A percentile compares a stretch with the other conserved stretches of the same genome.
Evolutionary conservation across 2,888 invertebrate genomes (phyloP).

Genomic region (Nomada hirtipes): DNA sequence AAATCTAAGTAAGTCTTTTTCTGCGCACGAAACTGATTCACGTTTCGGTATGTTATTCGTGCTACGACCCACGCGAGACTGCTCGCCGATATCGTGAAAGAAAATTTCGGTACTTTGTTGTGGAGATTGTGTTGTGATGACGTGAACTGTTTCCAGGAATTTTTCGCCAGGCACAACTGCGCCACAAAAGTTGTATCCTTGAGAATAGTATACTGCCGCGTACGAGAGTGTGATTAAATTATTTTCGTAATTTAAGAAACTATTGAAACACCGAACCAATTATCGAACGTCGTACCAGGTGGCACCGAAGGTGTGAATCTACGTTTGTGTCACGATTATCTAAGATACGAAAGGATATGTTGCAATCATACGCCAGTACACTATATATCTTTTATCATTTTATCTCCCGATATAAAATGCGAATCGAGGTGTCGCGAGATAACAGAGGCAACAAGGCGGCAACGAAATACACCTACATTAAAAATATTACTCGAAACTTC

Average conservation of each 20-base stretch:
- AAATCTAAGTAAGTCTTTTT: not conserved
- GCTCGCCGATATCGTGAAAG: not conserved
- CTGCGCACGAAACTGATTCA: not conserved
- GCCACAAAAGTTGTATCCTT: not conserved
- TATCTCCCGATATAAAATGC: not conserved
- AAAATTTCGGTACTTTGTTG: too few relatives aligned
- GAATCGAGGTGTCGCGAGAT: not conserved
- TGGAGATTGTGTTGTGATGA: too few relatives aligned
- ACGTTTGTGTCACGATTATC: constrained; percentile 6
- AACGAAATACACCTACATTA: too few relatives aligned
- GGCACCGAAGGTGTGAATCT: not conserved
- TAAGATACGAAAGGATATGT: not conserved
- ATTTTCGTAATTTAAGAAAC: not conserved
- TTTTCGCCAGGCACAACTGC: not conserved
- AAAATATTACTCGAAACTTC: not conserved
- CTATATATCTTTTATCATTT: constrained; percentile 14
- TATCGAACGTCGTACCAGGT: not conserved
- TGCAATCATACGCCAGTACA: not conserved
- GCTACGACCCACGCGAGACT: not conserved
- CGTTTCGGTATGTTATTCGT: not conserved
- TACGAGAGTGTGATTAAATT: not conserved
- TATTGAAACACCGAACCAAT: not conserved
- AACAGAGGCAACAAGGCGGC: not conserved
- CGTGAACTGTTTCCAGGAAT: too few relatives aligned
- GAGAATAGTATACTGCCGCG: too few relatives aligned